Evolutionary conservation across 2,113 vertebrate genomes (phyloP).

Genomic region (Alligator mississippiensis): DNA sequence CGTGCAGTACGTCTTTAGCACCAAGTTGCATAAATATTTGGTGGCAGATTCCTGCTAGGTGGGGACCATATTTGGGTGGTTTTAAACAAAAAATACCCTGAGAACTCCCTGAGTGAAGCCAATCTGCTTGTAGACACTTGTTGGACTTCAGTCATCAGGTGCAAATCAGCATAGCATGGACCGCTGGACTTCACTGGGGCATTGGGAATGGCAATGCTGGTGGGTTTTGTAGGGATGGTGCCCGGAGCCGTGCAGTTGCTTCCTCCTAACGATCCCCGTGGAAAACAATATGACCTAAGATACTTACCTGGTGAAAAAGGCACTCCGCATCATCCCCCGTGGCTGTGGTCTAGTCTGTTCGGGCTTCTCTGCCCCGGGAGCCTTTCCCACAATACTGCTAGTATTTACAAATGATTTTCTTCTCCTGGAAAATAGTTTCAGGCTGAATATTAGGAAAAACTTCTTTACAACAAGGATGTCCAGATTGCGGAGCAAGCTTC

Average conservation of each 20-base stretch:
- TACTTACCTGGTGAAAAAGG: background rate
- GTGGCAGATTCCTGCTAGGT: background rate
- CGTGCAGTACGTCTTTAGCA: accelerated
- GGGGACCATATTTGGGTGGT: background rate
- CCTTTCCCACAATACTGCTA: background rate
- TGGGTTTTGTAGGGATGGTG: background rate
- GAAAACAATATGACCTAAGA: too few relatives aligned
- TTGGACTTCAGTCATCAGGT: accelerated
- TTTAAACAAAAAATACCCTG: background rate
- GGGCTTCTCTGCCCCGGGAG: accelerated
- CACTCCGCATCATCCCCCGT: accelerated
- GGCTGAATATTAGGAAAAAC: too few relatives aligned
- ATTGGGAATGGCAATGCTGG: background rate
- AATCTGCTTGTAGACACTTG: background rate
- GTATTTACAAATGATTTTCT: accelerated
- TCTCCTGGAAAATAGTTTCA: too few relatives aligned
- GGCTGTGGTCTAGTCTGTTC: background rate
- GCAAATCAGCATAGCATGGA: too few relatives aligned
- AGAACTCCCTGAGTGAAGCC: background rate
- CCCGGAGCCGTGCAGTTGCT: accelerated
- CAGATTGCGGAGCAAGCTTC: too few relatives aligned
- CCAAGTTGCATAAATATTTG: accelerated
- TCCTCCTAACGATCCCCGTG: background rate
- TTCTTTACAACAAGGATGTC: too few relatives aligned
- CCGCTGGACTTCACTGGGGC: background rate